Evolutionary conservation across 2,797 vertebrate genomes (phyloP).

Genomic region (Alexandromys oeconomus): DNA sequence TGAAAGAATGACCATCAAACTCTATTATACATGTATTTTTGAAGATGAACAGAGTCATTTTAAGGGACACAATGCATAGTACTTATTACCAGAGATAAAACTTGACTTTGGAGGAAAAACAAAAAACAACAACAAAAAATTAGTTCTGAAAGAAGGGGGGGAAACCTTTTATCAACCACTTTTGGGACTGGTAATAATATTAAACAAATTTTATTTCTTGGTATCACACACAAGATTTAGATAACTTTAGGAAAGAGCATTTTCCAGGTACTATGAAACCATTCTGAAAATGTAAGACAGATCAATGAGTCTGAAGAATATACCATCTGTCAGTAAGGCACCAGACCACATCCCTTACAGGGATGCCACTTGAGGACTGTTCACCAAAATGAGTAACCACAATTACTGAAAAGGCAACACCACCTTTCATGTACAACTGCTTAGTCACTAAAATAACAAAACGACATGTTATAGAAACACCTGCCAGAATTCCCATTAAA

Average conservation of each 20-base stretch:
- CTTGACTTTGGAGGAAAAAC: conserved; percentile 32
- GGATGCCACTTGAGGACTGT: neutral
- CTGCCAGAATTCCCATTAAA: neutral
- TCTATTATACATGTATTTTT: neutral
- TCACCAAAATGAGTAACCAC: conserved; percentile 15
- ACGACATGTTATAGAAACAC: neutral
- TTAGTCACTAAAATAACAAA: conserved; percentile 43
- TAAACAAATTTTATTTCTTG: conserved; percentile 47
- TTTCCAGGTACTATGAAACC: conserved; percentile 49
- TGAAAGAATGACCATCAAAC: conserved; percentile 21
- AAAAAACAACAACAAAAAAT: neutral
- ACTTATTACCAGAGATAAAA: conserved; percentile 58
- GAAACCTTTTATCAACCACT: neutral
- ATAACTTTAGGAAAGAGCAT: neutral
- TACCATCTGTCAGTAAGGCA: neutral
- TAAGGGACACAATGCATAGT: neutral
- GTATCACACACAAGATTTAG: neutral
- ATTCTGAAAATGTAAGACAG: neutral
- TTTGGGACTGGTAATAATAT: neutral
- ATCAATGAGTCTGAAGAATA: conserved; percentile 24
- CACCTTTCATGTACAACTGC: neutral
- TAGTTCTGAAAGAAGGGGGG: conserved; percentile 2
- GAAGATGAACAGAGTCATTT: conserved; percentile 12
- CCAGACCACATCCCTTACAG: conserved; percentile 12
- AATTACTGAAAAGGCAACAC: conserved; percentile 17